These are phyloP conservation scores for Brachionus sp. DNA, from an alignment of 1,140 invertebrate genomes.

Conservation along the genomic window DNA sequence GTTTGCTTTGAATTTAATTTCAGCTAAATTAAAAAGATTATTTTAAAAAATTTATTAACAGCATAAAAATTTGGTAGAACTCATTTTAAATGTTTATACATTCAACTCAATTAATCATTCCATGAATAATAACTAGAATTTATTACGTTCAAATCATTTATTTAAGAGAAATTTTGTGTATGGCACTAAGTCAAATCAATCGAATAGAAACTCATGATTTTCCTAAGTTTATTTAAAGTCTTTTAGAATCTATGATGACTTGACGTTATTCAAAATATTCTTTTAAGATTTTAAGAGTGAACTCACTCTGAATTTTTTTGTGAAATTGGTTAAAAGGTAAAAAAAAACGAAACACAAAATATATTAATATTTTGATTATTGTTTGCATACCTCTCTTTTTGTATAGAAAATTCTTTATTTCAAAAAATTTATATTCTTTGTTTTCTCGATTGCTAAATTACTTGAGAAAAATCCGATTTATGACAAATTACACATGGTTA, in stretches of 20 bases:
- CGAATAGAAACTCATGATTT: background rate
- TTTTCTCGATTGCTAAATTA: background rate
- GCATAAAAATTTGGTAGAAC: background rate
- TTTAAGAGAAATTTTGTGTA: background rate
- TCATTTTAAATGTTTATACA: background rate
- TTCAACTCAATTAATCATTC: background rate
- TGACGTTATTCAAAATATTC: background rate
- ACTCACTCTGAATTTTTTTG: background rate
- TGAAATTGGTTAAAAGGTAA: background rate
- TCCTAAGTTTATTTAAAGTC: background rate
- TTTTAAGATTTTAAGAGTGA: background rate
- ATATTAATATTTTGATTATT: background rate
- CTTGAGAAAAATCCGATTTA: conserved; percentile 13
- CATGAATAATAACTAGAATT: background rate
- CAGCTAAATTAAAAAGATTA: background rate
- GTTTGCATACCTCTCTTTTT: conserved; percentile 20
- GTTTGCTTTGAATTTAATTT: background rate
- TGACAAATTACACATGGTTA: background rate
- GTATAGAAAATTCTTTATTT: background rate
- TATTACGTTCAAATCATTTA: background rate
- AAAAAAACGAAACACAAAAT: background rate
- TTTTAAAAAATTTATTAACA: background rate
- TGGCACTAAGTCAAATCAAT: background rate
- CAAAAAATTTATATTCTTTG: background rate
- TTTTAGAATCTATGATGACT: background rate